Evolutionary conservation across 2,113 vertebrate genomes (phyloP).

Genomic region (Romanogobio albipinnatus): DNA sequence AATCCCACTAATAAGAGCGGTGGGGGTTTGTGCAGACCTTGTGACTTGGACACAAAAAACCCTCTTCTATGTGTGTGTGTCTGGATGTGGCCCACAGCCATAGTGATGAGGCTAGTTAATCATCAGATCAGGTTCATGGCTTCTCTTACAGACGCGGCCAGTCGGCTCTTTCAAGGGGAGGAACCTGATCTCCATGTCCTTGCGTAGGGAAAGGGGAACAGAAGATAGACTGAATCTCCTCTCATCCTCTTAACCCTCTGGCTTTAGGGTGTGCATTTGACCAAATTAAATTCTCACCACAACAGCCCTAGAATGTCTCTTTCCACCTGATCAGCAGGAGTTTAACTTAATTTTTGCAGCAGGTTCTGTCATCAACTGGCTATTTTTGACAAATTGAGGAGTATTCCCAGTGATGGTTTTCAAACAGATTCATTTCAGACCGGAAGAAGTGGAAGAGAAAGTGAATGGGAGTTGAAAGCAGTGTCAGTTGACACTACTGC

Average conservation of each 20-base stretch:
- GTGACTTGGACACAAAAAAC: constrained; percentile 58
- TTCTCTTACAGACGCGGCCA: constrained; percentile 68
- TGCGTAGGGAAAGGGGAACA: constrained; percentile 50
- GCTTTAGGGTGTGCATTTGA: constrained; percentile 63
- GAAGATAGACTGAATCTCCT: constrained; percentile 58
- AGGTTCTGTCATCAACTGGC: constrained; percentile 68
- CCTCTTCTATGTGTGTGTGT: constrained; percentile 55
- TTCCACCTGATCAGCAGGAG: constrained; percentile 71
- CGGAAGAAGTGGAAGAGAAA: constrained; percentile 65
- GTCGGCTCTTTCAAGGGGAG: constrained; percentile 67
- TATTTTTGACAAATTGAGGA: constrained; percentile 35
- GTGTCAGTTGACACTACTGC: constrained; percentile 79
- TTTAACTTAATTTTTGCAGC: constrained; percentile 71
- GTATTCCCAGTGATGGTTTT: constrained; percentile 16
- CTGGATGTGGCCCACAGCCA: constrained; percentile 68
- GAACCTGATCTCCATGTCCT: constrained; percentile 70
- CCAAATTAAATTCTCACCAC: constrained; percentile 55
- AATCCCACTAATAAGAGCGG: constrained; percentile 18
- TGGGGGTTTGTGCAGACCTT: constrained; percentile 41
- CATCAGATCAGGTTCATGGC: constrained; percentile 75
- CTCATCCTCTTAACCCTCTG: constrained; percentile 66
- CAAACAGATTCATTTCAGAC: constrained; percentile 37
- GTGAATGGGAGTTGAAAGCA: constrained; percentile 51
- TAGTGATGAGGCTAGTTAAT: constrained; percentile 76
- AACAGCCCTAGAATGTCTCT: constrained; percentile 66